These are phyloP conservation scores for Mythimna loreyi DNA, from an alignment of 2,888 invertebrate genomes.

Conservation along the genomic window DNA sequence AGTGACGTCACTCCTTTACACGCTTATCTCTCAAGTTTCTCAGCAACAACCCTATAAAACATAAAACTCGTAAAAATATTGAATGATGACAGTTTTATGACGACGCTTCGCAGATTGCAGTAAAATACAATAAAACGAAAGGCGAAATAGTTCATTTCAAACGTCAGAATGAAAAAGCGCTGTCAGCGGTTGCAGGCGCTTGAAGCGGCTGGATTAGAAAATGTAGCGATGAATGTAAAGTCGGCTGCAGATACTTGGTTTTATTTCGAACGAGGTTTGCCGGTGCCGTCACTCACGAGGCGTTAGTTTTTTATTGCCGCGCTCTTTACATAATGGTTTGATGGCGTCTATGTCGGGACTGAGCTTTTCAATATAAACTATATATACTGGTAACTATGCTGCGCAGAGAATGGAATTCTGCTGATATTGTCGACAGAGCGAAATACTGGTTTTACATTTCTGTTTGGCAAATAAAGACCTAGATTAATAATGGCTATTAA, in stretches of 20 bases:
- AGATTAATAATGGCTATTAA: neutral
- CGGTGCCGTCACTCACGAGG: constrained; percentile 53
- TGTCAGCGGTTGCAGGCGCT: constrained; percentile 60
- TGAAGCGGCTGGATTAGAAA: constrained; percentile 61
- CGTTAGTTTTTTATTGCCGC: constrained; percentile 61
- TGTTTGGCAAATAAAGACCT: neutral
- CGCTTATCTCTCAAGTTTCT: constrained; percentile 23
- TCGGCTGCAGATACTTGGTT: constrained; percentile 53
- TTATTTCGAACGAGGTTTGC: constrained; percentile 52
- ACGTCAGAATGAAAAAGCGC: constrained; percentile 62
- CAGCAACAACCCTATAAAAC: constrained; percentile 39
- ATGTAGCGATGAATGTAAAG: constrained; percentile 57
- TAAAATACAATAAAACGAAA: constrained; percentile 53
- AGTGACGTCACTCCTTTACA: neutral
- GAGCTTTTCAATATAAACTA: constrained; percentile 26
- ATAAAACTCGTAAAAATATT: constrained; percentile 59
- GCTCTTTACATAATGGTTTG: constrained; percentile 55
- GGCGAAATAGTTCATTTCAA: constrained; percentile 61
- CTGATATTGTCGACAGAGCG: neutral
- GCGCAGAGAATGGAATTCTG: neutral
- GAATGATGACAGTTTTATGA: constrained; percentile 55
- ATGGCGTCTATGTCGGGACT: constrained; percentile 42
- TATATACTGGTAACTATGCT: neutral
- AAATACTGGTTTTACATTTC: neutral
- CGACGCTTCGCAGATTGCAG: constrained; percentile 46